Conservation (phyloP, 2,113 vertebrate genomes). For the Oophaga pumilio region DNA sequence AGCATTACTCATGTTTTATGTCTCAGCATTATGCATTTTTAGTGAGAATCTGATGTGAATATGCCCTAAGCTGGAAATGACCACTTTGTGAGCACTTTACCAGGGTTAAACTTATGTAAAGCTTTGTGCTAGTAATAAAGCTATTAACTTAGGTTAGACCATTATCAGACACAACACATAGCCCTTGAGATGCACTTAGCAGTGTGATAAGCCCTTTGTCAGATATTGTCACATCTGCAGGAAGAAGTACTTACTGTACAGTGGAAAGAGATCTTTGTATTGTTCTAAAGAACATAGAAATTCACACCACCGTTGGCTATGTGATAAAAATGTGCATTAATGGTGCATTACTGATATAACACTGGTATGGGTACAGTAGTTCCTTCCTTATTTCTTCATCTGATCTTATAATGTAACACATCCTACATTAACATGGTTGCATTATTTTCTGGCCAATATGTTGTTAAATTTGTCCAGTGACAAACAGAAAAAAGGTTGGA, state of each 20-base stretch:
- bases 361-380: neutral
- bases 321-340: neutral
- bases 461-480: too few relatives aligned
- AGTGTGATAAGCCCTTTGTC: constrained; percentile 13
- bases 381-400: neutral
- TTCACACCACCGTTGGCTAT: neutral
- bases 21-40: neutral
- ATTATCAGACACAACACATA: constrained; percentile 16
- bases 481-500: too few relatives aligned
- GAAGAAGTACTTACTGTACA: neutral
- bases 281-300: neutral
- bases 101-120: neutral
- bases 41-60: neutral
- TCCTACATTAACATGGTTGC: neutral
- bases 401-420: neutral
- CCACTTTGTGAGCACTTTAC: neutral
- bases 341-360: neutral
- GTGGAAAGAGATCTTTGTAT: neutral
- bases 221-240: neutral
- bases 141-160: neutral
- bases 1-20: too few relatives aligned
- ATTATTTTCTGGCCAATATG: neutral
- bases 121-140: neutral
- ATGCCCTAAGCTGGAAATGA: neutral
- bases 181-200: constrained; percentile 23